phyloP scores from a whole-genome alignment of 2,113 vertebrate genomes.

The Paratilapia polleni region DNA sequence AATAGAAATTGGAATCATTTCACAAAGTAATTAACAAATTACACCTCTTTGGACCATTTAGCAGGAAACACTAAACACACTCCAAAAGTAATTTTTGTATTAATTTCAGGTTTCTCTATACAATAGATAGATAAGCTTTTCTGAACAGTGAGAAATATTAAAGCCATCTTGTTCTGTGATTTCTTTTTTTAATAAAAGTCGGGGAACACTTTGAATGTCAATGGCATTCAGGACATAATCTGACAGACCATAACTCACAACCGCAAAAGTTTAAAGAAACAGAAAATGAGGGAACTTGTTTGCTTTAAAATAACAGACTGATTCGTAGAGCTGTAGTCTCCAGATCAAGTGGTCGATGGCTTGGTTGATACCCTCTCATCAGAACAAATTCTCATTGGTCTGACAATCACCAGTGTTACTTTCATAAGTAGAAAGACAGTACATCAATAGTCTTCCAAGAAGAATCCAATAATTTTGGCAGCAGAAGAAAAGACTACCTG shows the following conservation, averaged over 20 bases:
- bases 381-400: neutral
- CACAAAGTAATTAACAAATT: conserved; percentile 68
- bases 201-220: conserved; percentile 54
- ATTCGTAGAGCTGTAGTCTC: neutral
- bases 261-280: conserved; percentile 47
- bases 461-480: neutral
- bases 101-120: conserved; percentile 36
- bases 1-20: conserved; percentile 42
- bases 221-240: conserved; percentile 46
- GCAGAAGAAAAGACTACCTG: neutral
- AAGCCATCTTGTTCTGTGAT: conserved; percentile 12
- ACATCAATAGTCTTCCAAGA: neutral
- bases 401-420: neutral
- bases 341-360: neutral
- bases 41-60: conserved; percentile 44
- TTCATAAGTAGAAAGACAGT: neutral
- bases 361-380: conserved; percentile 4
- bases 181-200: conserved; percentile 52
- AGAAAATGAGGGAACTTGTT: conserved; percentile 28
- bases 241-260: conserved; percentile 50
- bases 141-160: conserved; percentile 31
- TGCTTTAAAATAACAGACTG: conserved; percentile 38
- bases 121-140: conserved; percentile 43
- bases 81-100: conserved; percentile 24
- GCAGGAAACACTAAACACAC: conserved; percentile 15